A percentile compares a stretch with the other conserved stretches of the same genome.
Conservation (phyloP, 2,888 invertebrate genomes). For the Hipparchia semele region DNA sequence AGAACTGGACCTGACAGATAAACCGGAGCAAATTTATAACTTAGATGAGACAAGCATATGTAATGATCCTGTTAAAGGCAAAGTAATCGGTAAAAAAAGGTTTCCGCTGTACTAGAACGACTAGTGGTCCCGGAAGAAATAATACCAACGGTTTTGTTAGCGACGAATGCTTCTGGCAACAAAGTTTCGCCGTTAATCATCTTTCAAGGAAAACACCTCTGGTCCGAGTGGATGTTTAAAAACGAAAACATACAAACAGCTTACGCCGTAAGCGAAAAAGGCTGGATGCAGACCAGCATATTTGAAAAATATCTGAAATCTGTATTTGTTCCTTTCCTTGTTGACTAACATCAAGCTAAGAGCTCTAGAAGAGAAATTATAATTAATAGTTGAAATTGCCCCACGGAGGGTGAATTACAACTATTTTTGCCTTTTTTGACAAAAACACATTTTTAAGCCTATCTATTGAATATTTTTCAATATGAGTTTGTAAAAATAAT, state of each 20-base stretch:
- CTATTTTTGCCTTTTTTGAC: no score
- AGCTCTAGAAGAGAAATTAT: no score
- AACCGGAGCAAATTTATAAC: constrained; percentile 28
- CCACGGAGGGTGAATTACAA: no score
- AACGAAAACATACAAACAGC: constrained; percentile 1
- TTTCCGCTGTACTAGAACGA: neutral
- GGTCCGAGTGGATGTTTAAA: constrained; percentile 1
- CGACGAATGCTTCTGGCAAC: constrained; percentile 1
- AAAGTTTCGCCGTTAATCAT: neutral
- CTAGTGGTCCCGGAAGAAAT: constrained; percentile 1
- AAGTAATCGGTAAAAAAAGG: constrained; percentile 1
- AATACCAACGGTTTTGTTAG: neutral
- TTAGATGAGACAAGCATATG: constrained; percentile 29
- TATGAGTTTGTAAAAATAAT: no score
- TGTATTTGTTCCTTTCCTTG: neutral
- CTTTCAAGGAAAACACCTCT: neutral
- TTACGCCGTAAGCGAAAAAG: neutral
- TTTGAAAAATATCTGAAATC: constrained; percentile 1
- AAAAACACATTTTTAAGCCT: no score
- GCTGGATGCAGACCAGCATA: constrained; percentile 1
- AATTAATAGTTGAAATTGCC: no score
- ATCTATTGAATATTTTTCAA: no score
- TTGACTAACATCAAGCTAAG: no score
- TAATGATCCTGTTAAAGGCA: constrained; percentile 1
- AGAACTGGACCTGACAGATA: constrained; percentile 25